phyloP scores from a whole-genome alignment of 2,888 invertebrate species.

The Griposia aprilina region DNA sequence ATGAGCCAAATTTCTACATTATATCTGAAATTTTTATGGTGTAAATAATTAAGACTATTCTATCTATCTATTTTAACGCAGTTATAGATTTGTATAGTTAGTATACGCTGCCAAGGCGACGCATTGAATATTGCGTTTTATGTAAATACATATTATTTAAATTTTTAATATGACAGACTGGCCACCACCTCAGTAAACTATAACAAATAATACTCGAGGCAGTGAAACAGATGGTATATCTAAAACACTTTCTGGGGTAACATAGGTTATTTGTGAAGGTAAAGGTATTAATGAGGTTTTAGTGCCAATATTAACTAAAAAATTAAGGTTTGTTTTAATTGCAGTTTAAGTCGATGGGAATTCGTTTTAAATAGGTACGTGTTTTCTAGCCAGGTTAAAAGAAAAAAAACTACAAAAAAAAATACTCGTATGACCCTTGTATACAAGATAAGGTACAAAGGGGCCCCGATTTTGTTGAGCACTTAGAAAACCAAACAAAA shows the following conservation, averaged over 20 bases:
- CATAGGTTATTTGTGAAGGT: constrained; percentile 3
- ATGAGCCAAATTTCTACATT: neutral
- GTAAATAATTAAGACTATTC: neutral
- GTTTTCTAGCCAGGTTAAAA: neutral
- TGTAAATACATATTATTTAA: neutral
- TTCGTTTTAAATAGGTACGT: constrained; percentile 8
- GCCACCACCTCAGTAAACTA: neutral
- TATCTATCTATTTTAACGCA: neutral
- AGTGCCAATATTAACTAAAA: constrained; percentile 26
- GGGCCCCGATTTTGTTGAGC: neutral
- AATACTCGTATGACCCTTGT: neutral
- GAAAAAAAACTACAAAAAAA: neutral
- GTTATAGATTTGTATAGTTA: neutral
- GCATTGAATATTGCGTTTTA: no score
- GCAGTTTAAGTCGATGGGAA: neutral
- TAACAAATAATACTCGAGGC: neutral
- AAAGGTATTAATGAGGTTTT: constrained; percentile 2
- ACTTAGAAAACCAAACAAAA: neutral
- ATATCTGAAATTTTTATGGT: neutral
- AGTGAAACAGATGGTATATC: neutral
- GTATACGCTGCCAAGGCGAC: neutral
- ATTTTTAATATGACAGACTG: neutral
- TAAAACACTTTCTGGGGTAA: constrained; percentile 42
- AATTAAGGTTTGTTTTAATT: constrained; percentile 14
- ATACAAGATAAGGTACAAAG: neutral